A percentile compares a stretch with the other conserved stretches of the same genome.
Conservation (phyloP, 2,888 invertebrate species). For the Agrochola lychnidis region DNA sequence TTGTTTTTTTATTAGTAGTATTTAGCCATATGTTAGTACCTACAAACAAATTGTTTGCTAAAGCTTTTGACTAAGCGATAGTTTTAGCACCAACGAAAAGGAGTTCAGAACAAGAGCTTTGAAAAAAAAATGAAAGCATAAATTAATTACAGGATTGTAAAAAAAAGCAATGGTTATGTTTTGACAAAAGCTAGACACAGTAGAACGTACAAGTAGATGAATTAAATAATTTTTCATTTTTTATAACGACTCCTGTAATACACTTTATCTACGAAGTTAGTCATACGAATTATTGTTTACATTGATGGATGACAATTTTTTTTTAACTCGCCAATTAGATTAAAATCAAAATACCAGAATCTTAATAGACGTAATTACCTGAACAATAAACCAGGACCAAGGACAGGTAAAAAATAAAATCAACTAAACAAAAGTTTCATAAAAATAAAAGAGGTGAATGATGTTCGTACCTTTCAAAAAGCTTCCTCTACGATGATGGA, state of each 20-base stretch:
- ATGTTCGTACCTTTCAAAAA: conserved; percentile 71
- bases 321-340: not conserved
- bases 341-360: not conserved
- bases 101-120: not conserved
- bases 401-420: conserved; percentile 12
- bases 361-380: not conserved
- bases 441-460: conserved; percentile 64
- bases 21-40: not conserved
- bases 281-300: conserved; percentile 27
- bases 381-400: not conserved
- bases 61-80: not conserved
- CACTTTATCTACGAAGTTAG: conserved; percentile 1
- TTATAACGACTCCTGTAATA: not conserved
- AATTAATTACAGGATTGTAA: not conserved
- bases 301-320: not conserved
- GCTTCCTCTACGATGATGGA: conserved; percentile 68
- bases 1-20: too few species aligned
- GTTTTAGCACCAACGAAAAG: not conserved
- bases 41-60: not conserved
- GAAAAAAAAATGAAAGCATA: too few species aligned
- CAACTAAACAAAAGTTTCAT: conserved; percentile 55
- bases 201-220: not conserved
- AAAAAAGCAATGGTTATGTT: not conserved
- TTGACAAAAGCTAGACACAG: not conserved
- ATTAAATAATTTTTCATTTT: not conserved